Percentiles rank a stretch among this genome's conserved stretches.
Conservation (phyloP, 1,140 invertebrate genomes). For the Tigriopus japonicus region DNA sequence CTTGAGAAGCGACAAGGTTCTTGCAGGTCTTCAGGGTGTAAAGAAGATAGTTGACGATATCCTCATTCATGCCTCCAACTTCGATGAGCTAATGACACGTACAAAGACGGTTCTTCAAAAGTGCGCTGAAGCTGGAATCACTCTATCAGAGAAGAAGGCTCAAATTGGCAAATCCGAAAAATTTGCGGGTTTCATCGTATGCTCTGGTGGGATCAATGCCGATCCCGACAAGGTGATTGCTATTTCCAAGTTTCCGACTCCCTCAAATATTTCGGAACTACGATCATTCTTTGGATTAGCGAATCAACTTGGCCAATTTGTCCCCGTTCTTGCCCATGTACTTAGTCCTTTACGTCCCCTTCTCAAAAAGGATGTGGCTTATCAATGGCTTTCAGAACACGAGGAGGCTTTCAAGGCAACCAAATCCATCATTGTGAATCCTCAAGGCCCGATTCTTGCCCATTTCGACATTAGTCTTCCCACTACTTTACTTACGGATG, state of each 20-base stretch:
- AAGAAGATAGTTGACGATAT: slow-evolving; percentile 13
- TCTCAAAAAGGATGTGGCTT: background rate
- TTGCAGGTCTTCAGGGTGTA: slow-evolving; percentile 10
- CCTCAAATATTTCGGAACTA: background rate
- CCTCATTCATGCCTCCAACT: slow-evolving; percentile 3
- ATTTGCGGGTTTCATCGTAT: background rate
- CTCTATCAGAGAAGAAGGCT: background rate
- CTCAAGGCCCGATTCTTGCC: background rate
- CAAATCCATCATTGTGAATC: background rate
- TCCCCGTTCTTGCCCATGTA: background rate
- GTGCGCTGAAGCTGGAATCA: background rate
- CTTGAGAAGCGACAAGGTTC: slow-evolving; percentile 16
- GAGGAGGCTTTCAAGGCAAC: background rate
- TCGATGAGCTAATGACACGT: slow-evolving; percentile 6
- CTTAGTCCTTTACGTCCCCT: background rate
- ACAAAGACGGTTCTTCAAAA: background rate
- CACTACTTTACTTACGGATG: too few species aligned
- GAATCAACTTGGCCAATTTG: background rate
- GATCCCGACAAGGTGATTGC: slow-evolving; percentile 22
- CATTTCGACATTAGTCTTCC: too few species aligned
- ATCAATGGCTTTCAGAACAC: background rate
- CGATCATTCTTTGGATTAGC: background rate
- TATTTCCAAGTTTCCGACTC: slow-evolving; percentile 20
- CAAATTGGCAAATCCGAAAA: background rate
- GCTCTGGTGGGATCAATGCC: background rate